Percentiles rank a stretch among this genome's conserved stretches.
These are phyloP conservation scores for Calephelis nemesis DNA, from an alignment of 1,140 invertebrate genomes.

Conservation along the genomic window DNA sequence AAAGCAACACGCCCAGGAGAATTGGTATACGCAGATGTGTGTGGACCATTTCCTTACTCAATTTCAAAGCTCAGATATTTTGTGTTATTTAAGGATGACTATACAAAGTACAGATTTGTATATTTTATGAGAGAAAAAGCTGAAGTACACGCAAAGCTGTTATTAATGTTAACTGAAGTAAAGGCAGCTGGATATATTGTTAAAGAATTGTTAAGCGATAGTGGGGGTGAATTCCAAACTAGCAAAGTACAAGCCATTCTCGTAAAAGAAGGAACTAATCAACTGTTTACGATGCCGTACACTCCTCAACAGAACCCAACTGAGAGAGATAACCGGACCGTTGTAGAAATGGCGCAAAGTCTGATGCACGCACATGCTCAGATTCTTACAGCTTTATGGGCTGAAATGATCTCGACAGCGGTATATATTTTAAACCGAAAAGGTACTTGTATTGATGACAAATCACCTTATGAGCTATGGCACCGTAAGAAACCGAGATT, in stretches of 20 bases:
- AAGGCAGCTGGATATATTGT: constrained; percentile 1
- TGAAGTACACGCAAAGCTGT: too few species aligned
- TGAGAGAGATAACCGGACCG: constrained; percentile 52
- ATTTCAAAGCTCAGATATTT: too few species aligned
- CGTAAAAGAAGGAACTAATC: constrained; percentile 1
- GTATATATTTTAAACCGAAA: constrained; percentile 55
- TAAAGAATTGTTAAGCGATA: constrained; percentile 23
- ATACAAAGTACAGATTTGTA: too few species aligned
- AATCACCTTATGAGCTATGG: constrained; percentile 52
- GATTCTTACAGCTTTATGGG: constrained; percentile 51
- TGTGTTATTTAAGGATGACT: too few species aligned
- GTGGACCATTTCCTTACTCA: too few species aligned
- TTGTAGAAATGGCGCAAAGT: constrained; percentile 25
- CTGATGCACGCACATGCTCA: constrained; percentile 46
- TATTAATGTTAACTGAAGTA: too few species aligned
- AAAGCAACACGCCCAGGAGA: too few species aligned
- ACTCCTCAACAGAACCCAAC: constrained; percentile 55
- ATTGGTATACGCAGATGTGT: too few species aligned
- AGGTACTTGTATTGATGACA: constrained; percentile 34
- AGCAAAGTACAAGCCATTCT: constrained; percentile 16
- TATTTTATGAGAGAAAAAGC: too few species aligned
- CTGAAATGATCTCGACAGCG: constrained; percentile 51
- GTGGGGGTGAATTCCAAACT: constrained; percentile 22
- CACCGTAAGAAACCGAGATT: constrained; percentile 24
- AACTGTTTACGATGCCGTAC: constrained; percentile 28